phyloP scores from a whole-genome alignment of 2,888 invertebrate genomes.

The Sesamia inferens region DNA sequence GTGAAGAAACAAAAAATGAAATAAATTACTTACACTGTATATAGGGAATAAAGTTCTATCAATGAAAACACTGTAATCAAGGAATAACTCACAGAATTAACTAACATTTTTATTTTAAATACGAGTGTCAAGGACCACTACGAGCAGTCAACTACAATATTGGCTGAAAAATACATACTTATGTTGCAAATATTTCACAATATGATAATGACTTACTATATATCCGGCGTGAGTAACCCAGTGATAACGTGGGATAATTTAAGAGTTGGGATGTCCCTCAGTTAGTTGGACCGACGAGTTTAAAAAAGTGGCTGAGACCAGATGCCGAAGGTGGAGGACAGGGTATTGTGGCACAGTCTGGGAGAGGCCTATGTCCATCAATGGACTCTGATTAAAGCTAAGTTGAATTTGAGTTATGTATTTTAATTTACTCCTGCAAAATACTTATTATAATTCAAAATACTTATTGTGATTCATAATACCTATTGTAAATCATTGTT shows the following conservation, averaged over 20 bases:
- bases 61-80: conserved; percentile 10
- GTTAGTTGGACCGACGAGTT: background rate
- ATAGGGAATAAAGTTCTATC: background rate
- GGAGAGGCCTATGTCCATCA: background rate
- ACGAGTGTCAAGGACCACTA: background rate
- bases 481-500: background rate
- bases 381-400: background rate
- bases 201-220: conserved; percentile 10
- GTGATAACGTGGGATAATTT: conserved; percentile 15
- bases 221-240: conserved; percentile 21
- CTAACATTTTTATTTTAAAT: conserved; percentile 8
- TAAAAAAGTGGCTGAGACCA: background rate
- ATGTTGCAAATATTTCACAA: background rate
- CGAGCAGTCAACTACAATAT: conserved; percentile 6
- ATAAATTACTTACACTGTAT: conserved; percentile 18
- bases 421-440: background rate
- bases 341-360: background rate
- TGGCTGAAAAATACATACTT: conserved; percentile 4
- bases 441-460: background rate
- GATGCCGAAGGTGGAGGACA: background rate
- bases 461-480: background rate
- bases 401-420: background rate
- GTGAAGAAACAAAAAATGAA: background rate
- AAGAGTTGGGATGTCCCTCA: background rate
- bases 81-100: conserved; percentile 4